A percentile compares a stretch with the other conserved stretches of the same genome.
phyloP scores from a whole-genome alignment of 2,113 vertebrate genomes.

The Zosterops japonicus region DNA sequence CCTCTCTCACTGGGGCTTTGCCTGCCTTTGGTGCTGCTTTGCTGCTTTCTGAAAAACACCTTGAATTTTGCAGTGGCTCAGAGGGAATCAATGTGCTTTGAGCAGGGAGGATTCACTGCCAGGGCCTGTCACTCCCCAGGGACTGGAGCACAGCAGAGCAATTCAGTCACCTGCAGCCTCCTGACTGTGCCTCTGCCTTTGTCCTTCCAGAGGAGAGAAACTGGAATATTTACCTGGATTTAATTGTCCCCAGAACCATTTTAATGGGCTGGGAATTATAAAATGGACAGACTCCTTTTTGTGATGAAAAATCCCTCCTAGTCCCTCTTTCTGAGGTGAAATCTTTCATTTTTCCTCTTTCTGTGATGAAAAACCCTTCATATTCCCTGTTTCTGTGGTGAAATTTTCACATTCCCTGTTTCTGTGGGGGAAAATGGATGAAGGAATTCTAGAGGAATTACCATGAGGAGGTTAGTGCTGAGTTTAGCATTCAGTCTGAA shows the following conservation, averaged over 20 bases:
- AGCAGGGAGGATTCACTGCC: not conserved
- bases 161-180: constrained; percentile 15
- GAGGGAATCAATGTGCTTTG: not conserved
- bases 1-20: not conserved
- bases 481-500: not conserved
- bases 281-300: not conserved
- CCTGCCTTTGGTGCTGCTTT: not conserved
- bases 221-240: not conserved
- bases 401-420: not conserved
- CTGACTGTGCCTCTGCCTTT: constrained; percentile 44
- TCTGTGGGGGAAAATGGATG: not conserved
- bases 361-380: not conserved
- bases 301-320: not conserved
- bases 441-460: not conserved
- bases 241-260: not conserved
- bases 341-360: not conserved
- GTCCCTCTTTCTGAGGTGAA: not conserved
- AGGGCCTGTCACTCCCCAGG: not conserved
- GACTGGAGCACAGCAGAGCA: constrained; percentile 28
- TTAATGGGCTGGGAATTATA: not conserved
- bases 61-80: not conserved
- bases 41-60: not conserved
- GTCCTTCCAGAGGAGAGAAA: constrained; percentile 6
- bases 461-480: not conserved
- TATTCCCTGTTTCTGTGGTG: not conserved